Percentiles rank a stretch among this genome's conserved stretches.
Conservation (phyloP, 2,888 invertebrate genomes). For the Lasioglossum pauxillum region DNA sequence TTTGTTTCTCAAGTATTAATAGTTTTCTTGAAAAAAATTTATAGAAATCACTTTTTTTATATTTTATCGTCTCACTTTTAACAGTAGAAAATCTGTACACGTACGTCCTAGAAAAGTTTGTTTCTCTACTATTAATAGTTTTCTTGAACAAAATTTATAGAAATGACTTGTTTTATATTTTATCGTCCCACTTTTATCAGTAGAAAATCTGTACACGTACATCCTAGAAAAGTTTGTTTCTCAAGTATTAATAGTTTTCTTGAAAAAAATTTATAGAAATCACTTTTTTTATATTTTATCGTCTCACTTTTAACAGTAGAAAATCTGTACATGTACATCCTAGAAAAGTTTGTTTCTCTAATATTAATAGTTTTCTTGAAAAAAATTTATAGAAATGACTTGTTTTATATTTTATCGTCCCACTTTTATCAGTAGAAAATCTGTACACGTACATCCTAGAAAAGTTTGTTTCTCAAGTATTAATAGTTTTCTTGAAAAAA, state of each 20-base stretch:
- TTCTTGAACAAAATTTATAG: no score
- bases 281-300: neutral
- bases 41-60: no score
- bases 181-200: neutral
- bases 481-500: neutral
- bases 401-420: neutral
- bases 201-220: no score
- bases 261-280: no score
- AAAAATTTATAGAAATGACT: no score
- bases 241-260: neutral
- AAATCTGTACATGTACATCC: no score
- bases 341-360: neutral
- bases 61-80: neutral
- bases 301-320: neutral
- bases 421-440: neutral
- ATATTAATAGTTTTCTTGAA: neutral
- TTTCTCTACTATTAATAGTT: neutral
- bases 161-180: neutral
- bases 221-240: neutral
- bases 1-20: neutral
- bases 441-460: no score
- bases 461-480: neutral
- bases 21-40: no score
- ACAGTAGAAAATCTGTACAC: no score
- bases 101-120: no score